Percentiles rank a stretch among this genome's conserved stretches.
Evolutionary conservation across 2,888 invertebrate species (phyloP).

Genomic region (Eremobia ochroleuca): DNA sequence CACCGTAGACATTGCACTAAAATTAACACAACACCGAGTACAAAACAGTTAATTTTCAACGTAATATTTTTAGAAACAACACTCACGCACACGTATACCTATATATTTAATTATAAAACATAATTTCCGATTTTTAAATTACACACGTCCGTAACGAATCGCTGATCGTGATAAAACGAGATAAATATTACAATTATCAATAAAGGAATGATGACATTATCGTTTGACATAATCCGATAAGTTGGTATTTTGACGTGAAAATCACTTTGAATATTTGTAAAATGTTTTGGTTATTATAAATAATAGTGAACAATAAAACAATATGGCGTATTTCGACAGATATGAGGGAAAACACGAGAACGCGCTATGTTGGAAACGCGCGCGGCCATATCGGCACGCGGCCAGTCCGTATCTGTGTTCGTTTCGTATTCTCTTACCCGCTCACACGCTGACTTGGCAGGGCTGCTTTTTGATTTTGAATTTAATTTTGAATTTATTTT

Average conservation of each 20-base stretch:
- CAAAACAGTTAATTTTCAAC: conserved; percentile 75
- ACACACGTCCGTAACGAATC: conserved; percentile 64
- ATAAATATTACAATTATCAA: conserved; percentile 65
- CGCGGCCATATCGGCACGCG: conserved; percentile 83
- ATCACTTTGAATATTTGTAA: conserved; percentile 50
- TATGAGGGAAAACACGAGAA: conserved; percentile 85
- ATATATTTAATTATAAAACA: conserved; percentile 52
- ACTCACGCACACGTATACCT: conserved; percentile 54
- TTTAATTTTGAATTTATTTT: conserved; percentile 52
- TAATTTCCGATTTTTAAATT: conserved; percentile 59
- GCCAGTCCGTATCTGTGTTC: conserved; percentile 84
- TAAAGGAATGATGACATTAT: conserved; percentile 54
- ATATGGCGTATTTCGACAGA: conserved; percentile 87
- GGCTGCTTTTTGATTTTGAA: conserved; percentile 73
- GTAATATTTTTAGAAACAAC: conserved; percentile 77
- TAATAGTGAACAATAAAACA: conserved; percentile 81
- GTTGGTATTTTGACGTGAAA: conserved; percentile 35
- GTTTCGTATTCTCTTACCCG: conserved; percentile 83
- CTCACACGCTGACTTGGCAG: conserved; percentile 84
- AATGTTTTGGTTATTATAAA: conserved; percentile 71
- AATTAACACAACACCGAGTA: conserved; percentile 74
- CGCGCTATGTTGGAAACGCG: conserved; percentile 72
- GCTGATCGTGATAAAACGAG: conserved; percentile 62
- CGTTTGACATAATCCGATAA: conserved; percentile 47
- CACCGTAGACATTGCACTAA: conserved; percentile 82